Evolutionary conservation across 2,113 vertebrate genomes (phyloP).

Genomic region (Larimichthys crocea): DNA sequence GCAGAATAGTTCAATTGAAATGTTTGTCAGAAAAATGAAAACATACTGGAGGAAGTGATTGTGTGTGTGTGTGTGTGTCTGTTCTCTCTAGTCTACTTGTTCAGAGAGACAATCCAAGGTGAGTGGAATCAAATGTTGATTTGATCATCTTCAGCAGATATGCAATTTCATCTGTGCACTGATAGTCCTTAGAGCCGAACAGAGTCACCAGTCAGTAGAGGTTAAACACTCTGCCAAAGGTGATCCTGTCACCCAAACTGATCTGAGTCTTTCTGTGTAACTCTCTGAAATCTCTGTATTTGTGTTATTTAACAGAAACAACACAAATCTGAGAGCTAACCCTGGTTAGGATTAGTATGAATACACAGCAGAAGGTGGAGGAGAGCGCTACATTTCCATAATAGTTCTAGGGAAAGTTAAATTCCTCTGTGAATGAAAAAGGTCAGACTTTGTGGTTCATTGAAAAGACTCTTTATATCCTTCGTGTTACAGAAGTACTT

Average conservation of each 20-base stretch:
- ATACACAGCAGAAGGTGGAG: slow-evolving; percentile 12
- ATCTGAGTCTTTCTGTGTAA: neutral
- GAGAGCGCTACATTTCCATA: slow-evolving; percentile 23
- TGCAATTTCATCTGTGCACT: slow-evolving; percentile 70
- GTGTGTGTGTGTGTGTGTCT: too few relatives aligned
- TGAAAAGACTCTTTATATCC: slow-evolving; percentile 71
- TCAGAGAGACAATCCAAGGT: slow-evolving; percentile 52
- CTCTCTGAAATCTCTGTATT: slow-evolving; percentile 6
- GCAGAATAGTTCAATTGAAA: slow-evolving; percentile 38
- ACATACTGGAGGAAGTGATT: neutral
- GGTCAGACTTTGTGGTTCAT: slow-evolving; percentile 39
- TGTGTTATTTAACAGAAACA: neutral
- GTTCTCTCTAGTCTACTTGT: too few relatives aligned
- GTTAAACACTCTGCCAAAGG: slow-evolving; percentile 37
- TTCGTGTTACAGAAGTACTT: slow-evolving; percentile 57
- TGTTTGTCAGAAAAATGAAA: slow-evolving; percentile 5
- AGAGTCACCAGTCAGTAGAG: slow-evolving; percentile 48
- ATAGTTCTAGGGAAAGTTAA: slow-evolving; percentile 46
- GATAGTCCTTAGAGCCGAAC: slow-evolving; percentile 45
- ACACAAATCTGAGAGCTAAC: neutral
- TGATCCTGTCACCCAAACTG: neutral
- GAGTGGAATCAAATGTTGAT: slow-evolving; percentile 63
- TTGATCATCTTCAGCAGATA: slow-evolving; percentile 55
- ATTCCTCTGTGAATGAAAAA: slow-evolving; percentile 62
- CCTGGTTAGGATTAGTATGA: neutral